phyloP scores from a whole-genome alignment of 2,888 invertebrate genomes.

The Uloborus plumipes region DNA sequence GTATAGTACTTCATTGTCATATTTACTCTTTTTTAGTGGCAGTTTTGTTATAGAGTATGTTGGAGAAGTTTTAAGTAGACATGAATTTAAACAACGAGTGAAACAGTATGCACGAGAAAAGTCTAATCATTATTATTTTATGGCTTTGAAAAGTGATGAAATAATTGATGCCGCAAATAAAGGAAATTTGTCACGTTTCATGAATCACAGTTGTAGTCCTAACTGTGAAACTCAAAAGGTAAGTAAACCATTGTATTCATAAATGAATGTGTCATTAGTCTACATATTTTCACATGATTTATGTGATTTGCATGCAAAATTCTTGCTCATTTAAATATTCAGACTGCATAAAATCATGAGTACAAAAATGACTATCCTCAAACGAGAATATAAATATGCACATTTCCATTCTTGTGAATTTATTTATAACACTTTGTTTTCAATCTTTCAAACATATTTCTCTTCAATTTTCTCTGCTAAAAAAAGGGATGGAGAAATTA shows the following conservation, averaged over 20 bases:
- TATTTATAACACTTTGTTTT: too few species aligned
- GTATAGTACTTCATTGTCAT: too few species aligned
- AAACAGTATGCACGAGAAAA: constrained; percentile 90
- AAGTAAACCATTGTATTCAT: constrained; percentile 29
- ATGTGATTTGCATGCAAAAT: not conserved
- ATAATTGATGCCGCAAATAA: constrained; percentile 96
- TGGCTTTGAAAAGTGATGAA: constrained; percentile 93
- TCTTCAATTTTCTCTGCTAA: too few species aligned
- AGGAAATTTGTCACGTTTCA: constrained; percentile 96
- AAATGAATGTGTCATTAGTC: too few species aligned
- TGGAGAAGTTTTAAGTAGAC: constrained; percentile 93
- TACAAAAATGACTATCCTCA: too few species aligned
- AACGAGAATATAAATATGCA: too few species aligned
- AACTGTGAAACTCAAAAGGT: constrained; percentile 98
- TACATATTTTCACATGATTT: not conserved
- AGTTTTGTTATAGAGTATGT: constrained; percentile 98
- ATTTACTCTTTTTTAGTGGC: constrained; percentile 76
- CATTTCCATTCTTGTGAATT: too few species aligned
- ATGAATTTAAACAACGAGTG: constrained; percentile 90
- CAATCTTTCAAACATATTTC: too few species aligned
- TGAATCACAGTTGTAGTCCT: constrained; percentile 99
- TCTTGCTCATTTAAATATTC: not conserved
- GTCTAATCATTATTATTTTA: constrained; percentile 95
- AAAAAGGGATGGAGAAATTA: too few species aligned
- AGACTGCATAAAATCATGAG: too few species aligned